Percentiles rank a stretch among this genome's conserved stretches.
phyloP scores from a whole-genome alignment of 92 coral and sea anemone genomes.

The Palythoa grandiflora region DNA sequence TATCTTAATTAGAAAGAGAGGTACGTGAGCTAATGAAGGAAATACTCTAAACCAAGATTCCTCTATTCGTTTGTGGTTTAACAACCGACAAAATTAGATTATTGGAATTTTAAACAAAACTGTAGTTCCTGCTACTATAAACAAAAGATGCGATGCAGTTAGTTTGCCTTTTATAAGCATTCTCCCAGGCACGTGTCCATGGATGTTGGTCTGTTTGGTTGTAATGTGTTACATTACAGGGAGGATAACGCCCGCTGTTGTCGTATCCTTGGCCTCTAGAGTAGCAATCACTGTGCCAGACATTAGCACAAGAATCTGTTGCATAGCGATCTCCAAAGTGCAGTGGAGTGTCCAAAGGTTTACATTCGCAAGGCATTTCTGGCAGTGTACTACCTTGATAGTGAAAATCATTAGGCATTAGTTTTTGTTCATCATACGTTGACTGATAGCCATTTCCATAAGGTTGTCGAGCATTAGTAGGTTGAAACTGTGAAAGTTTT shows the following conservation, averaged over 20 bases:
- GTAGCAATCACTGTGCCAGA: not conserved
- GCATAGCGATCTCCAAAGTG: not conserved
- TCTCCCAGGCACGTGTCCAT: conserved; percentile 81
- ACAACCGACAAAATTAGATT: not conserved
- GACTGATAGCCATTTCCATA: not conserved
- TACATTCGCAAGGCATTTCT: not conserved
- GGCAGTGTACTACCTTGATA: not conserved
- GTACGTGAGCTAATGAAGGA: too few relatives aligned
- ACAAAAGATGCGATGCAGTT: conserved; percentile 61
- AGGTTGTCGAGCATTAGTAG: not conserved
- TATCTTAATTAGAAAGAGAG: too few relatives aligned
- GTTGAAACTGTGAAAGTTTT: not conserved
- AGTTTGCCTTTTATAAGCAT: conserved; percentile 70
- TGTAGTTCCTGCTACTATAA: conserved; percentile 9
- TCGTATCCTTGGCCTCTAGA: not conserved
- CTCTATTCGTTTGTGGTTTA: too few relatives aligned
- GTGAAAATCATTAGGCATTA: not conserved
- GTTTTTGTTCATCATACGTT: not conserved
- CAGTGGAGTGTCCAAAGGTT: not conserved
- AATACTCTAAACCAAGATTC: too few relatives aligned
- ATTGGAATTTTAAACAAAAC: not conserved
- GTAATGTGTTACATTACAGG: conserved; percentile 12
- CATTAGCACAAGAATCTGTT: not conserved
- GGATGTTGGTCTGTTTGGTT: conserved; percentile 21
- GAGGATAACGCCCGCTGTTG: not conserved